Evolutionary conservation across 53 echinoderm and acorn worm genomes (phyloP), one percentile per base, ranked within the genome.

Genomic region (Paracentrotus lividus): DNA sequence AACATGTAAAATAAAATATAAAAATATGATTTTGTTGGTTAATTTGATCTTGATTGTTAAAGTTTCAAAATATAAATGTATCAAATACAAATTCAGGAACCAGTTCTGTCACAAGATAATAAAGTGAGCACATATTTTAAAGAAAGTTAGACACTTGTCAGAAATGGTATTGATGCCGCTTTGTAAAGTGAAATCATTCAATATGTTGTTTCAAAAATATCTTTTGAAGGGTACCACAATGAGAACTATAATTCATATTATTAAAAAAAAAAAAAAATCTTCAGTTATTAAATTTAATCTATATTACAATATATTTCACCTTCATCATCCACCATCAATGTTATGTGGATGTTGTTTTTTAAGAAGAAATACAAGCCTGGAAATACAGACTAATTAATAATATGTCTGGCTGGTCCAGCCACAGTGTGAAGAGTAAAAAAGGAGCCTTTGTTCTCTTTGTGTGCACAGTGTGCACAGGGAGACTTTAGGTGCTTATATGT

Each of bases 371-470:
- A 64, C 9, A 12, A 13, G 81, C 47, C 81, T 81, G 81, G n/a
- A 81, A 81, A 26, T 47, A 44, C 24, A 81, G 81, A 81, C 81
- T 81, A 81, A 81, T 81, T 81, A 81, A 81, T 81, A 81, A 47
- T 45, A 81, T 81, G 81, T 81, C 81, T 81, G 81, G 81, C 81
- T 47, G 23, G 34, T 23, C n/a, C 81, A 81, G 44, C 26, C 44
- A n/a, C 24, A 26, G 81, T 81, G 81, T 42, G 42, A 76, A 76
- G 40, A 76, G 38, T 18, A 23, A 76, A 81, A 81, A 56, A 86
- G 55, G 34, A 34, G 47, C 10, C 86, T 86, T 86, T 86, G 86
- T 86, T 54, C 86, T 86, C 86, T 86, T 86, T 86, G 86, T 86
- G 53, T 86, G 86, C 33, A 4, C 14, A 86, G 86, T 86, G 53